Conservation (phyloP, 2,888 invertebrate genomes). For the Labia minor region DNA sequence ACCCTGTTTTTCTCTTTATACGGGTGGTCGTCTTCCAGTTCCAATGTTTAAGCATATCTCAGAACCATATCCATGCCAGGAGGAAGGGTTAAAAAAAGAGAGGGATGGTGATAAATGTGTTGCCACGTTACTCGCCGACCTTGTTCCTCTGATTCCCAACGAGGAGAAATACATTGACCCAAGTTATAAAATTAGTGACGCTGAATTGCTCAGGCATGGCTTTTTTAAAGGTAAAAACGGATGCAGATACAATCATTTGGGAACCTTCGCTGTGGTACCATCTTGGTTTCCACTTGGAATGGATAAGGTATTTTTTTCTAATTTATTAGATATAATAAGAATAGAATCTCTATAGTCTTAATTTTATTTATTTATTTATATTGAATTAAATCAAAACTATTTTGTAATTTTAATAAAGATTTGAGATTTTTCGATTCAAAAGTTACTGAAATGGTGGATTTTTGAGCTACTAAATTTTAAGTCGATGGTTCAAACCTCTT, state of each 20-base stretch:
- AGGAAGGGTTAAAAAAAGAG: neutral
- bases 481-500: no score
- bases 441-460: no score
- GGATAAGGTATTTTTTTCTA: neutral
- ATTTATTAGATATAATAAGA: no score
- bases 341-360: no score
- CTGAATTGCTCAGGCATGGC: neutral
- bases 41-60: neutral
- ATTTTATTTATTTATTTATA: no score
- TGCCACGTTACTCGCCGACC: neutral
- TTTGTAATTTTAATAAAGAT: no score
- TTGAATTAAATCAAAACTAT: no score
- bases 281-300: neutral
- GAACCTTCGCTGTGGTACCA: neutral
- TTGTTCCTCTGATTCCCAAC: neutral
- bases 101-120: neutral
- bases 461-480: no score
- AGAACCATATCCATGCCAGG: neutral
- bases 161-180: neutral
- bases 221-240: neutral
- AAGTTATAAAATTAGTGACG: neutral
- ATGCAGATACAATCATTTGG: neutral
- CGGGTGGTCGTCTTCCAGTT: slow-evolving; percentile 34
- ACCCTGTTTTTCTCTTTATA: slow-evolving; percentile 85
- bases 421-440: no score